These are phyloP conservation scores for Cacoxenus indagator DNA, from an alignment of 2,888 invertebrate species.

Conservation along the genomic window DNA sequence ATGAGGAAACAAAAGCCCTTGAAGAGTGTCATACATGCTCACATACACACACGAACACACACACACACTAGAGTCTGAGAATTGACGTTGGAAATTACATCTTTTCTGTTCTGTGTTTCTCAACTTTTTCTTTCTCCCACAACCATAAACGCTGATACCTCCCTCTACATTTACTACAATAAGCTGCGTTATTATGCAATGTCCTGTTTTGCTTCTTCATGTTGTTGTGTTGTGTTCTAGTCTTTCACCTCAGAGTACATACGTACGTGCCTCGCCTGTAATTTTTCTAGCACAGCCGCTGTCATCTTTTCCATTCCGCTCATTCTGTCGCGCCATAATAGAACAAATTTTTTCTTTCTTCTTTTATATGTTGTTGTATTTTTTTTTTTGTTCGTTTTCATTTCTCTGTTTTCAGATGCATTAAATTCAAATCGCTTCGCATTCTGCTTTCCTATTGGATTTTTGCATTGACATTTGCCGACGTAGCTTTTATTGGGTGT, in stretches of 20 bases:
- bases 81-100: conserved; percentile 6
- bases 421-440: conserved; percentile 7
- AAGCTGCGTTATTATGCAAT: conserved; percentile 11
- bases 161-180: not conserved
- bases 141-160: conserved; percentile 4
- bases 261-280: not conserved
- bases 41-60: conserved; percentile 15
- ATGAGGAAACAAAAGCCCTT: conserved; percentile 48
- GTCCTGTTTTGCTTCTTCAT: not conserved
- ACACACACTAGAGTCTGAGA: conserved; percentile 4
- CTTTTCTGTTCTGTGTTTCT: conserved; percentile 8
- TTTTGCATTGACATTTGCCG: not conserved
- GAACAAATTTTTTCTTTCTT: not conserved
- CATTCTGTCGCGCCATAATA: not conserved
- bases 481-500: not conserved
- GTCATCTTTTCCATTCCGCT: not conserved
- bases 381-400: not conserved
- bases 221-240: not conserved
- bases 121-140: not conserved
- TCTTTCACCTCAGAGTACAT: not conserved
- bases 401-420: conserved; percentile 3
- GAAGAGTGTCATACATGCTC: conserved; percentile 37
- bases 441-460: conserved; percentile 13
- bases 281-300: not conserved
- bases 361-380: not conserved